Percentiles rank a stretch among this genome's conserved stretches.
Evolutionary conservation across 2,113 vertebrate genomes (phyloP).

Genomic region (Muntiacus reevesi): DNA sequence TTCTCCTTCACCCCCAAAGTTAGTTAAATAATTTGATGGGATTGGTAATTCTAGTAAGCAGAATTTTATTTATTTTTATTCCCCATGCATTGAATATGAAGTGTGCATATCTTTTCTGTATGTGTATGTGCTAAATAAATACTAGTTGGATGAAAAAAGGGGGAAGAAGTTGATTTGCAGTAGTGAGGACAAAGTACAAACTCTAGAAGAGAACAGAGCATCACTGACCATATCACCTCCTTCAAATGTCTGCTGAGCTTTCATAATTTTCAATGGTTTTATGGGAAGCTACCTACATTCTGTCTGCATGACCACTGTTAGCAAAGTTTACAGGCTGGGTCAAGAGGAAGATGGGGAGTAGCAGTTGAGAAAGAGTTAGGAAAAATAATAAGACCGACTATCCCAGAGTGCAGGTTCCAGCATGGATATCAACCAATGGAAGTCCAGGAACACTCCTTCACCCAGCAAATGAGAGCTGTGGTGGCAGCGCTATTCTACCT

Average conservation of each 20-base stretch:
- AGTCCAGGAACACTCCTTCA: background rate
- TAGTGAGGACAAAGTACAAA: background rate
- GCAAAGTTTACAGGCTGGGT: background rate
- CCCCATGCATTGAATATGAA: background rate
- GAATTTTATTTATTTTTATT: constrained; percentile 11
- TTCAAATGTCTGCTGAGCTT: background rate
- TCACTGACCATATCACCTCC: background rate
- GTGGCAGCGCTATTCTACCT: background rate
- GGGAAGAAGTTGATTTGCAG: background rate
- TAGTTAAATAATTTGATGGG: background rate
- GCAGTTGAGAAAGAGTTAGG: background rate
- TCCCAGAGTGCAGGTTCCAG: background rate
- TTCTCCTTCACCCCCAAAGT: background rate
- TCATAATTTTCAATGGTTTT: background rate
- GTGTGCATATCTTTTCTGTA: background rate
- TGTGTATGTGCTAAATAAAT: background rate
- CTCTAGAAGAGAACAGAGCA: background rate
- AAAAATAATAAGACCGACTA: background rate
- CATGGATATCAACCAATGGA: background rate
- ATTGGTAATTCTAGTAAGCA: background rate
- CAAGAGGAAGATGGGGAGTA: background rate
- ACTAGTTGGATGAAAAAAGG: background rate
- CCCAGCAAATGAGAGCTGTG: background rate
- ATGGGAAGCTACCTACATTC: background rate
- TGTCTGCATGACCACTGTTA: background rate